Evolutionary conservation across 2,888 invertebrate genomes (phyloP), one percentile per base, ranked within the genome.

Genomic region (Leptopilina myrica): DNA sequence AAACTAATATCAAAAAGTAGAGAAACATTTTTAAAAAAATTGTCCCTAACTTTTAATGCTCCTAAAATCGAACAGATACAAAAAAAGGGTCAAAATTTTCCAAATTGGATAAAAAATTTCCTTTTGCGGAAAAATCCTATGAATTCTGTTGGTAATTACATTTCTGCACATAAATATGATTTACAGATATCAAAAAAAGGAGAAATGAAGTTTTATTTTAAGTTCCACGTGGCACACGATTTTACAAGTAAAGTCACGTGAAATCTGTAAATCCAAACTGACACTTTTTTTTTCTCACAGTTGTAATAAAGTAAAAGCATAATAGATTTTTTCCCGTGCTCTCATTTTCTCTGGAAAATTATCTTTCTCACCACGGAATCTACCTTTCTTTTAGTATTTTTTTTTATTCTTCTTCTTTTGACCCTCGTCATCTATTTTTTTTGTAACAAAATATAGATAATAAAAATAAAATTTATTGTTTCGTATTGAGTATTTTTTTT

Each of bases 161-260:
- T 62, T n/a, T 64, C 33, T 40, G 11, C 33, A 9, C 33, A 33
- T 12, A 14, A 64, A 33, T 64, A 33, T 69, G 8, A n/a, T 26
- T 33, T 69, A 4, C 49, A 20, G 49, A 20, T 33, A 33, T 33
- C 3, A 33, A 8, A 33, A 20, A 53, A 14, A 53, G 14, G 1
- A 5, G 49, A 3, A 49, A 26, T 49, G 12, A n/a, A 20, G 12
- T 53, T 56, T 26, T 53, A 26, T 69, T 12, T 53, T 14, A 69
- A 33, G 14, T 69, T 53, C n/a, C 53, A 53, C 53, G 69, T 69
- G 53, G 49, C 33, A 53, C 9, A 62, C 9, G 20, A 26, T 56
- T 69, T 69, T 26, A 53, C 11, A 69, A 69, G 69, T 69, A 69
- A 53, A 53, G 69, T 69, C 69, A 69, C 69, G 69, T 69, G 69